These are phyloP conservation scores for Musca domestica DNA, from an alignment of 1,140 invertebrate species.

Conservation along the genomic window DNA sequence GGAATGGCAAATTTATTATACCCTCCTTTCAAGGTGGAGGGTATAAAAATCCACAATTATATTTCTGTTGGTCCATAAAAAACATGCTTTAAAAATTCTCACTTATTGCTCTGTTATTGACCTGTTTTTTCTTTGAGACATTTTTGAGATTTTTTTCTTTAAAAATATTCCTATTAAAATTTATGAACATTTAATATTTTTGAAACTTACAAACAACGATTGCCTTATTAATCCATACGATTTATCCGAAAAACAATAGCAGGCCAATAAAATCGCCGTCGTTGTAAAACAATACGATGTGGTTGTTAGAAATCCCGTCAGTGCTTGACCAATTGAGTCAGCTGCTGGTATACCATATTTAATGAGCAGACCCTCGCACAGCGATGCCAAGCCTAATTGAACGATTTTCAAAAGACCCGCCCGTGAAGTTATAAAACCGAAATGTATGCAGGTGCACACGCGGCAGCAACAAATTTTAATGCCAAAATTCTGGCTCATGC, in stretches of 20 bases:
- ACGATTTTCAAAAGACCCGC: slow-evolving; percentile 71
- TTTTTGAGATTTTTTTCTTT: too few species aligned
- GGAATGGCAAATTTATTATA: too few species aligned
- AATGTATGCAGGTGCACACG: slow-evolving; percentile 75
- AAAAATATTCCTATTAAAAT: too few species aligned
- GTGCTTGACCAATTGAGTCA: slow-evolving; percentile 65
- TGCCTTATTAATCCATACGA: slow-evolving; percentile 70
- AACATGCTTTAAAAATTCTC: too few species aligned
- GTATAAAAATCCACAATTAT: too few species aligned
- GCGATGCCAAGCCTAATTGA: slow-evolving; percentile 71
- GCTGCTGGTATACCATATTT: slow-evolving; percentile 70
- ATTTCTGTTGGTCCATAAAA: too few species aligned
- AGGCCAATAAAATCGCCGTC: slow-evolving; percentile 66
- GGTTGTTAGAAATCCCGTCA: slow-evolving; percentile 73
- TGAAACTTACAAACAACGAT: slow-evolving; percentile 72
- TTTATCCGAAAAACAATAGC: slow-evolving; percentile 74
- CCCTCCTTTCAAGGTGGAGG: too few species aligned
- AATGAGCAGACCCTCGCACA: slow-evolving; percentile 74
- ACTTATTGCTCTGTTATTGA: too few species aligned
- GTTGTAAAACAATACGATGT: slow-evolving; percentile 72
- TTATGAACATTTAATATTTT: too few species aligned
- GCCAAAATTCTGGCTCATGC: slow-evolving; percentile 54
- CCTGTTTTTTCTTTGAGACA: too few species aligned
- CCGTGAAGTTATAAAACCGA: slow-evolving; percentile 67
- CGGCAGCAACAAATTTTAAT: slow-evolving; percentile 69